Evolutionary conservation across 2,797 vertebrate genomes (phyloP), one percentile per base, ranked within the genome.

Genomic region (Pseudopleuronectes americanus): DNA sequence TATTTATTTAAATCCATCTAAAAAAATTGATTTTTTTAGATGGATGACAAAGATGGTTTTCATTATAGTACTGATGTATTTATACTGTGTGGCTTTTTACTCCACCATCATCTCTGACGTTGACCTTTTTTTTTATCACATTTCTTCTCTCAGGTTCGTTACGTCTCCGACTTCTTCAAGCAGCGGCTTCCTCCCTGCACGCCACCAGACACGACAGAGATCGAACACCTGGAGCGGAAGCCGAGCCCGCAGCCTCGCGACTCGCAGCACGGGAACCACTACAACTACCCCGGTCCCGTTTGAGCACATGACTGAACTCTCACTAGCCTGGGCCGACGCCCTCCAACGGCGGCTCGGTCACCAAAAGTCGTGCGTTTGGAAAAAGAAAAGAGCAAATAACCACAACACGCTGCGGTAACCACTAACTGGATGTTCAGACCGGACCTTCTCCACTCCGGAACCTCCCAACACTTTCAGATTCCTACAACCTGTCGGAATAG

Each of bases 141-240:
- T 38, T 38, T 38, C 43, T 45, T 45, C 36, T 31, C 0, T 10
- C 79, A 99, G 98, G 96, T 99, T 4, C 91, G 84, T 36, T 97
- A 97, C 0, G 60, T 97, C 69, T 99, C 98, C 0, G 97, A 99
- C 86, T 97, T 99, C 91, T 99, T 97, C 91, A 98, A 99, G 87
- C 53, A 86, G 2, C 95, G 97, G 0, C 89, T 92, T 0, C 89
- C 92, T 0, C 80, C 1, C 61, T 90, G 93, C 6, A 68, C 38
- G 0, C 47, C 19, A 3, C 21, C 68, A 0, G 77, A 92, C 21
- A 10, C 57, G 0, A 24, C 68, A 0, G 90, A 93, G 6, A 87
- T 68, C 1, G 95, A 95, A 47, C 92, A 93, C 7, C 81, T 86
- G 0, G 95, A 95, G 2, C 90, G 85, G 52, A 98, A 97, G 79